Percentiles rank a stretch among this genome's conserved stretches.
Conservation (phyloP, 2,888 invertebrate genomes). For the Tipula vernalis region DNA sequence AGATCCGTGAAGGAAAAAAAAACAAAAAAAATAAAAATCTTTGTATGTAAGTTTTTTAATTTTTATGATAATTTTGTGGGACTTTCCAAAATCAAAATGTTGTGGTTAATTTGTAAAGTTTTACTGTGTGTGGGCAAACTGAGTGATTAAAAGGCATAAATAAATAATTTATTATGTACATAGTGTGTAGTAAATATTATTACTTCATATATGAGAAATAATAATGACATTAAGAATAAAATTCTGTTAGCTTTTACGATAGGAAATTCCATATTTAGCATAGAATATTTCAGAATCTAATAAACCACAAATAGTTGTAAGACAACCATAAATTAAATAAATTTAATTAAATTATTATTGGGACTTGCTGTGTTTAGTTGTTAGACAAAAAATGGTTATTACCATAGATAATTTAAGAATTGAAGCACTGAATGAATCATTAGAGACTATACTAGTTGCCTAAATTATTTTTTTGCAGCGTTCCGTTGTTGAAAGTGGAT, state of each 20-base stretch:
- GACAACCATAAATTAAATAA: not conserved
- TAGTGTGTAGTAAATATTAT: not conserved
- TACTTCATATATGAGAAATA: not conserved
- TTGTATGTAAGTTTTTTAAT: not conserved
- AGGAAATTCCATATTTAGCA: not conserved
- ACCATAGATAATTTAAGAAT: not conserved
- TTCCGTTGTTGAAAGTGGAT: not conserved
- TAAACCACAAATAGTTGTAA: not conserved
- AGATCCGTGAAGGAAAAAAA: not conserved
- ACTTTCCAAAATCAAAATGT: not conserved
- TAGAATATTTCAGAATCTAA: not conserved
- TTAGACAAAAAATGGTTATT: not conserved
- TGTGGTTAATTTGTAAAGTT: not conserved
- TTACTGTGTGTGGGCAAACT: not conserved
- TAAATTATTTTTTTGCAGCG: not conserved
- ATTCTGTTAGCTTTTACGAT: not conserved
- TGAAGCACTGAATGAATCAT: not conserved
- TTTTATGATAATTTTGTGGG: not conserved
- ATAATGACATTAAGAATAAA: not conserved
- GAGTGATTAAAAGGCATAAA: not conserved
- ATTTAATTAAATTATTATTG: not conserved
- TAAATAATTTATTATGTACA: not conserved
- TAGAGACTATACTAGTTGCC: not conserved
- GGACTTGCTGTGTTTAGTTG: too few species aligned
- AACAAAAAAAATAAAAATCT: not conserved